These are phyloP conservation scores for Nomada ferruginata DNA, from an alignment of 2,888 invertebrate genomes.

Conservation along the genomic window DNA sequence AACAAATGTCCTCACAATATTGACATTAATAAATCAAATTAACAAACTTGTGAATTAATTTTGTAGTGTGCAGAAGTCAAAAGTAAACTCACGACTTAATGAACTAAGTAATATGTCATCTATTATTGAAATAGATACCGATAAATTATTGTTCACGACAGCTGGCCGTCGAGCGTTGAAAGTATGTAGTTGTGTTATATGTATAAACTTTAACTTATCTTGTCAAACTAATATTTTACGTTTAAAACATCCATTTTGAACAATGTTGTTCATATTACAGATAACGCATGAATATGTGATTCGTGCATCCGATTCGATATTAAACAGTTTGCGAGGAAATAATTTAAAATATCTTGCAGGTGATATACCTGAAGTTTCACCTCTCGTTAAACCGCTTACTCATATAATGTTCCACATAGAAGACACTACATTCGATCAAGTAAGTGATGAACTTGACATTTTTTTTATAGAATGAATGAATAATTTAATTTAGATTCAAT, in stretches of 20 bases:
- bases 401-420: conserved; percentile 94
- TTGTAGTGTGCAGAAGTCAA: conserved; percentile 52
- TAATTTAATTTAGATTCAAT: not conserved
- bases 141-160: conserved; percentile 80
- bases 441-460: conserved; percentile 74
- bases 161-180: conserved; percentile 71
- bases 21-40: too few relatives aligned
- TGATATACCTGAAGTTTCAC: conserved; percentile 57
- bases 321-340: conserved; percentile 84
- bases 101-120: conserved; percentile 70
- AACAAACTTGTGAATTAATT: not conserved
- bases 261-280: conserved; percentile 82
- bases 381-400: conserved; percentile 85
- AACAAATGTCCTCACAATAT: too few relatives aligned
- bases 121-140: conserved; percentile 80
- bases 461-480: not conserved
- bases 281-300: conserved; percentile 89
- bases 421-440: conserved; percentile 91
- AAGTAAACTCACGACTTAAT: conserved; percentile 10
- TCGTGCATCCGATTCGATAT: conserved; percentile 89
- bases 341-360: conserved; percentile 49
- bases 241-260: not conserved
- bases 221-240: not conserved
- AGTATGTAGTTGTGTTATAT: not conserved
- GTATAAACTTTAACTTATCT: not conserved